Base-by-base conservation (phyloP, 2,888 invertebrate genomes). In the Helleia helle region DNA sequence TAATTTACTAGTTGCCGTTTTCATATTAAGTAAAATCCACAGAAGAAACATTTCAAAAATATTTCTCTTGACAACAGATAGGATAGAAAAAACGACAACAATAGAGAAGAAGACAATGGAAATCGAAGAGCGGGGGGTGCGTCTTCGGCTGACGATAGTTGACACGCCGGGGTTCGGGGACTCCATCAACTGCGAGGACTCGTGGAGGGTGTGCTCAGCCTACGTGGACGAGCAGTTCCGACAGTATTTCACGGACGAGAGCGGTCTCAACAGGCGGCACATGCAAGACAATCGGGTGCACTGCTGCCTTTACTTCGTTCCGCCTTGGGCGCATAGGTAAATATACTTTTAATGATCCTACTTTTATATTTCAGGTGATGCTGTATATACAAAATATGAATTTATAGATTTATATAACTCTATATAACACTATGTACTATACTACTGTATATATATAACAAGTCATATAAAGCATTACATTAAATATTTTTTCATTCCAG, bases 111-210 rank as follows among this genome's bases (percentile, higher is more conserved):
- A 91, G 68, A 95, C 95, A 6, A 93, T 96, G 91, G 97, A 97
- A 71, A 96, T 97, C 48, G 97, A 97, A 70, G 97, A 97, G 71
- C 89, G 93, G 34, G 97, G 96, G 6, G 96, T 97, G 0, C 93
- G 95, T 64, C 83, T 97, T 43, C 88, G 96, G 53, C 81, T 97
- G 45, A 97, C 96, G 1, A 93, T 97, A 48, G 96, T 97, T 5
- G 97, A 97, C 65, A 97, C 97, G 1, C 97, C 97, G n/a, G 94
- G 97, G 0, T 97, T 95, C 63, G 97, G 96, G 7, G 97, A 97
- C 71, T 92, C 95, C 7, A 90, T 97, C 37, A 96, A 96, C 69
- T 94, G 95, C 61, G 95, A 96, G 60, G 95, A 97, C 62, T 96
- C 96, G 50, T 97, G 96, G 94, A 89, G 93, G 50, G 92, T 94